Base-by-base conservation (phyloP, 64 coral and sea anemone genomes). In the Trachythela sp. region DNA sequence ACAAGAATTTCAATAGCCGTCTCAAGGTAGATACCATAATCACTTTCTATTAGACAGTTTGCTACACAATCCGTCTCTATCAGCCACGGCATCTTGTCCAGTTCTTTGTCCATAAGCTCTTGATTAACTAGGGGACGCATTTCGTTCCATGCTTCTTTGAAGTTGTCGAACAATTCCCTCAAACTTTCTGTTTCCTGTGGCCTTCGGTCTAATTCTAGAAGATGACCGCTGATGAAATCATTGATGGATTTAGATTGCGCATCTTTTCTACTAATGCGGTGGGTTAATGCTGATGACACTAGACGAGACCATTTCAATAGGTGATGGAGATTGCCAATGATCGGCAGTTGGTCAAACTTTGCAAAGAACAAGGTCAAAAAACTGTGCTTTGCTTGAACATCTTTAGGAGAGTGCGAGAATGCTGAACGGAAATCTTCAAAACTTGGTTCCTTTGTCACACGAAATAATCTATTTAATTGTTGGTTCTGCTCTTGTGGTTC, bases 91-190 rank as follows among this genome's bases (percentile, higher is more conserved):
- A 93, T 83, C 0, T 95, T 72, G 42, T 45, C 42, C 42, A 45
- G 11, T 33, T 41, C 29, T 0, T 39, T 84, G 48, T 15, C 42
- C 17, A 26, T 18, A 15, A n/a, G 52, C 26, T 41, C 22, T 39
- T 64, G 51, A 77, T 27, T 90, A 40, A 56, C 85, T 4, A 41
- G 31, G 40, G 72, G 85, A 60, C 89, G 90, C 26, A 92, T 76
- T 49, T 93, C 59, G 51, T 95, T 89, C 93, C 93, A 99, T 1
- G 96, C 94, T 26, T 68, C 39, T 26, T 75, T 93, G 58, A 99
- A 99, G 39, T 70, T 87, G 0, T 93, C 84, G 49, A 99, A 99
- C 35, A 77, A 51, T 40, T 95, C 59, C 26, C 14, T 91, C 36
- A 70, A 40, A 13, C 86, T 45, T 88, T 86, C 70, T 70, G 37